phyloP scores from a whole-genome alignment of 1,140 invertebrate species.

The Propsilocerus akamusi region DNA sequence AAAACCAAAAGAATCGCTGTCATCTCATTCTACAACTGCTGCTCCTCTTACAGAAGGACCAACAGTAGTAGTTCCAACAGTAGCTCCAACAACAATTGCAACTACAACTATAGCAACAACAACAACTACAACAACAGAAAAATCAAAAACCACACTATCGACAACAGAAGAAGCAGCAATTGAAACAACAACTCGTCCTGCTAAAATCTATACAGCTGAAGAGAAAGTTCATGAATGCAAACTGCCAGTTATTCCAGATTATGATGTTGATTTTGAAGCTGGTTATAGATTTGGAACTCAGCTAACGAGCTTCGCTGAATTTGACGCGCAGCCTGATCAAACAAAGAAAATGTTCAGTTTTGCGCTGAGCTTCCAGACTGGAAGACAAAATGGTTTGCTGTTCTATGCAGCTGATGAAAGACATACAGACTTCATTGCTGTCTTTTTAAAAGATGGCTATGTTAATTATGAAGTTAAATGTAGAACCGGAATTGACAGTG shows the following conservation, averaged over 20 bases:
- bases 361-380: conserved; percentile 66
- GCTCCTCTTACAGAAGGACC: too few relatives aligned
- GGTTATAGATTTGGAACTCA: conserved; percentile 34
- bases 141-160: conserved; percentile 7
- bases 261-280: conserved; percentile 14
- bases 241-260: conserved; percentile 25
- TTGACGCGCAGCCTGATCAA: conserved; percentile 34
- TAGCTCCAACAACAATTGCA: conserved; percentile 5
- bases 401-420: conserved; percentile 57
- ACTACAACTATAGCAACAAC: conserved; percentile 3
- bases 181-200: conserved; percentile 5
- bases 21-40: too few relatives aligned
- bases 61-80: not conserved
- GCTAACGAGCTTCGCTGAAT: conserved; percentile 54
- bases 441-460: conserved; percentile 63
- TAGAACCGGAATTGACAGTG: too few relatives aligned
- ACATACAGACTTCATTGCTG: conserved; percentile 56
- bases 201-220: conserved; percentile 8
- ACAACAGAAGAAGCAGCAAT: conserved; percentile 10
- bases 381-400: conserved; percentile 51
- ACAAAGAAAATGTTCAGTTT: conserved; percentile 51
- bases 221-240: conserved; percentile 25
- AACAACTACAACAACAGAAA: conserved; percentile 6
- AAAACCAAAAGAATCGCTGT: conserved; percentile 11
- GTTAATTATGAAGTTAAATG: conserved; percentile 53